phyloP scores from a whole-genome alignment of 1,140 invertebrate species.

The Caenorhabditis remanei region DNA sequence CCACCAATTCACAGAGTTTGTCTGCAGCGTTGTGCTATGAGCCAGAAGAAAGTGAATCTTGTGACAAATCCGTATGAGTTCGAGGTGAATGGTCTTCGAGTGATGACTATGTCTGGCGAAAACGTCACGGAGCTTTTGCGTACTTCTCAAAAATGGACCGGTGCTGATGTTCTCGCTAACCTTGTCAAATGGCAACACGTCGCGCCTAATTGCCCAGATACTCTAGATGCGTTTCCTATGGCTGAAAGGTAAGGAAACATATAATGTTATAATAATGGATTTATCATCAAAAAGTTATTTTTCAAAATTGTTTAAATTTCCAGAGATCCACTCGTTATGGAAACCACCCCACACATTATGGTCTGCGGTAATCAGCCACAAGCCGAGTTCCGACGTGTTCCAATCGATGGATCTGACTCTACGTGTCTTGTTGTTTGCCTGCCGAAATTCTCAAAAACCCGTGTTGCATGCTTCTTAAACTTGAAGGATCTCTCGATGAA shows the following conservation, averaged over 20 bases:
- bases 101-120: slow-evolving; percentile 57
- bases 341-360: slow-evolving; percentile 41
- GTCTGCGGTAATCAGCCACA: slow-evolving; percentile 50
- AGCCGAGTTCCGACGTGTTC: slow-evolving; percentile 22
- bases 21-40: slow-evolving; percentile 20
- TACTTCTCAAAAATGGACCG: not conserved
- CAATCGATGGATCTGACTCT: not conserved
- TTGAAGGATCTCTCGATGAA: slow-evolving; percentile 3
- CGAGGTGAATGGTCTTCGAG: slow-evolving; percentile 25
- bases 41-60: slow-evolving; percentile 54
- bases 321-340: slow-evolving; percentile 56
- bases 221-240: slow-evolving; percentile 42
- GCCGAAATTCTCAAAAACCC: slow-evolving; percentile 34
- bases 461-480: slow-evolving; percentile 31
- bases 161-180: slow-evolving; percentile 36
- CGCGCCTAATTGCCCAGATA: slow-evolving; percentile 57
- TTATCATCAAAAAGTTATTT: not conserved
- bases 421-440: slow-evolving; percentile 28
- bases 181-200: slow-evolving; percentile 59
- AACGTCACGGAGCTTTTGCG: slow-evolving; percentile 49
- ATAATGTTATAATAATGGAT: no score
- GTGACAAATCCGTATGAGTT: slow-evolving; percentile 58
- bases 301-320: not conserved
- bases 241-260: not conserved
- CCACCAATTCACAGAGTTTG: slow-evolving; percentile 57